These are phyloP conservation scores for Ammodytes marinus DNA, from an alignment of 2,113 vertebrate species.

Conservation along the genomic window DNA sequence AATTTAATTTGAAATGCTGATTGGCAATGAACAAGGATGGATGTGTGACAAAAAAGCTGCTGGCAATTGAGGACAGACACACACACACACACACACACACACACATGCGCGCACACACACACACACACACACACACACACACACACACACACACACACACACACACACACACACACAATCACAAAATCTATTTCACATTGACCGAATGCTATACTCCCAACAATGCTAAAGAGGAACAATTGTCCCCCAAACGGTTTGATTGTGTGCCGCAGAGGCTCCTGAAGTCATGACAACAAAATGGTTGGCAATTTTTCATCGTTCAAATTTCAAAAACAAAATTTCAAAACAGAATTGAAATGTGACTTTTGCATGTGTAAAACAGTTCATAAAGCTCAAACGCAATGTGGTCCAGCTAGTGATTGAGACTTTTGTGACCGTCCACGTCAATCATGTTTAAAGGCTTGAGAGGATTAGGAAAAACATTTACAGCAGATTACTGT, in stretches of 20 bases:
- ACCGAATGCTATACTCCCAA: neutral
- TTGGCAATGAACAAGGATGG: slow-evolving; percentile 24
- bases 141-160: neutral
- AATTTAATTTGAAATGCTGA: slow-evolving; percentile 17
- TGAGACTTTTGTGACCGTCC: slow-evolving; percentile 16
- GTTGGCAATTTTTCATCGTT: no score
- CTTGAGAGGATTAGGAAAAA: slow-evolving; percentile 47
- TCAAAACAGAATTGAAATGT: neutral
- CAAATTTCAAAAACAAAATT: neutral
- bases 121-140: neutral
- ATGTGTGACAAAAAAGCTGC: slow-evolving; percentile 10
- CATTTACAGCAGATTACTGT: slow-evolving; percentile 53
- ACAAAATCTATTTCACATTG: neutral
- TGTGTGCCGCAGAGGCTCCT: neutral
- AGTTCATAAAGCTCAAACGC: slow-evolving; percentile 6
- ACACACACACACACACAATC: neutral
- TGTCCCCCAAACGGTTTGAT: neutral
- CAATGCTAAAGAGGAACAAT: neutral
- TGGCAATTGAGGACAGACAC: neutral
- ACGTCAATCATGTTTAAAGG: slow-evolving; percentile 36
- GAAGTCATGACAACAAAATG: slow-evolving; percentile 1
- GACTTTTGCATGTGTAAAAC: slow-evolving; percentile 7
- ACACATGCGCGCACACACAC: no score
- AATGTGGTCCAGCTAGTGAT: neutral
- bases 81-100: neutral